Conservation (phyloP, 2,888 invertebrate genomes). For the Orgyia antiqua region DNA sequence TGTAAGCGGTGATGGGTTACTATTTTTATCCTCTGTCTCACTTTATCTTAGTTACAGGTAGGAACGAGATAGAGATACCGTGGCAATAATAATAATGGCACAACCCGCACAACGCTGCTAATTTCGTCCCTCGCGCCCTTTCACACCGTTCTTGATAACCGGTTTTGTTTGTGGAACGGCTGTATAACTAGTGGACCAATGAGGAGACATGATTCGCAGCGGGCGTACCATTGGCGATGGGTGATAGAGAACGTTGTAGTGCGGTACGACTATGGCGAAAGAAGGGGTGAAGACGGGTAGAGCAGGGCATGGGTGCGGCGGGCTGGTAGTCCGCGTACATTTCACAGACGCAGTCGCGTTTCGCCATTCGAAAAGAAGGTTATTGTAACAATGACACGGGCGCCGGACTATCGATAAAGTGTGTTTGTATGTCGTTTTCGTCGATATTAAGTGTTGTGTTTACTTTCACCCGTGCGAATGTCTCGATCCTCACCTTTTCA, state of each 20-base stretch:
- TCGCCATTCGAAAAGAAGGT: slow-evolving; percentile 71
- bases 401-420: slow-evolving; percentile 75
- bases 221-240: slow-evolving; percentile 67
- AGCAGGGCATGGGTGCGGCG: slow-evolving; percentile 59
- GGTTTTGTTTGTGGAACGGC: slow-evolving; percentile 72
- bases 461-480: slow-evolving; percentile 77
- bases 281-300: slow-evolving; percentile 43
- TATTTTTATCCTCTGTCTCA: slow-evolving; percentile 33
- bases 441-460: slow-evolving; percentile 77
- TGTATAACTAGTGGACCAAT: slow-evolving; percentile 62
- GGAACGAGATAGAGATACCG: slow-evolving; percentile 42
- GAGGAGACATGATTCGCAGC: slow-evolving; percentile 36
- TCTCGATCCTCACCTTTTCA: slow-evolving; percentile 72
- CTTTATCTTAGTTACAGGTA: slow-evolving; percentile 7
- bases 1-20: slow-evolving; percentile 12
- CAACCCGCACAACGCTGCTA: too few relatives aligned
- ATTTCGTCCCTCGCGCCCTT: slow-evolving; percentile 73
- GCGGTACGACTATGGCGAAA: slow-evolving; percentile 31
- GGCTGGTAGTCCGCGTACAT: slow-evolving; percentile 46
- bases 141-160: slow-evolving; percentile 67
- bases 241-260: slow-evolving; percentile 45
- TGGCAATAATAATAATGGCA: slow-evolving; percentile 57
- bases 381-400: slow-evolving; percentile 72
- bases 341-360: slow-evolving; percentile 56
- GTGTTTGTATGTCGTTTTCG: slow-evolving; percentile 78